These are phyloP conservation scores for Chionoecetes opilio DNA, from an alignment of 1,140 invertebrate genomes.

Conservation along the genomic window DNA sequence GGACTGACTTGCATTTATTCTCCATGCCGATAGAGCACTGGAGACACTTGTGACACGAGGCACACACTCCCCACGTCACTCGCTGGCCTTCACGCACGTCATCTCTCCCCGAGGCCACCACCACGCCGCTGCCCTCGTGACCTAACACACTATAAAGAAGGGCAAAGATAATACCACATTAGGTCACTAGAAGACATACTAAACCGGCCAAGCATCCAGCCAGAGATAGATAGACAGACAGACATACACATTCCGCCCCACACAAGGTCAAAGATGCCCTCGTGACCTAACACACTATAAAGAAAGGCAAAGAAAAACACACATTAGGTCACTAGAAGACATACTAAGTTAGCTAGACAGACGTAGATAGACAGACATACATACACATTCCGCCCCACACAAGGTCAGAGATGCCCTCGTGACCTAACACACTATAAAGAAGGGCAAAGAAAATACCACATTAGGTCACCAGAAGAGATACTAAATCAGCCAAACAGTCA, in stretches of 20 bases:
- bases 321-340: too few relatives aligned
- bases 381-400: too few relatives aligned
- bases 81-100: constrained; percentile 55
- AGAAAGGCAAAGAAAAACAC: neutral
- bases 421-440: constrained; percentile 67
- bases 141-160: constrained; percentile 63
- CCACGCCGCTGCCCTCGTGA: constrained; percentile 76
- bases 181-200: too few relatives aligned
- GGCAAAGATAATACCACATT: neutral
- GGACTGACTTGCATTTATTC: constrained; percentile 65
- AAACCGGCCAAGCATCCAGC: too few relatives aligned
- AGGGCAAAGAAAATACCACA: neutral
- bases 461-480: too few relatives aligned
- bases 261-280: too few relatives aligned
- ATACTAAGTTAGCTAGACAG: too few relatives aligned
- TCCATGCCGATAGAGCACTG: constrained; percentile 59
- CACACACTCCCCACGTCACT: constrained; percentile 74
- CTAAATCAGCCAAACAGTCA: too few relatives aligned
- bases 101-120: constrained; percentile 35
- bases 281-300: constrained; percentile 75
- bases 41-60: constrained; percentile 62
- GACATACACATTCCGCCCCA: too few relatives aligned
- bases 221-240: too few relatives aligned
- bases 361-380: too few relatives aligned
- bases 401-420: too few relatives aligned